These are phyloP conservation scores for Mesocentrotus franciscanus DNA, from an alignment of 53 echinoderm and acorn worm species.

Conservation along the genomic window DNA sequence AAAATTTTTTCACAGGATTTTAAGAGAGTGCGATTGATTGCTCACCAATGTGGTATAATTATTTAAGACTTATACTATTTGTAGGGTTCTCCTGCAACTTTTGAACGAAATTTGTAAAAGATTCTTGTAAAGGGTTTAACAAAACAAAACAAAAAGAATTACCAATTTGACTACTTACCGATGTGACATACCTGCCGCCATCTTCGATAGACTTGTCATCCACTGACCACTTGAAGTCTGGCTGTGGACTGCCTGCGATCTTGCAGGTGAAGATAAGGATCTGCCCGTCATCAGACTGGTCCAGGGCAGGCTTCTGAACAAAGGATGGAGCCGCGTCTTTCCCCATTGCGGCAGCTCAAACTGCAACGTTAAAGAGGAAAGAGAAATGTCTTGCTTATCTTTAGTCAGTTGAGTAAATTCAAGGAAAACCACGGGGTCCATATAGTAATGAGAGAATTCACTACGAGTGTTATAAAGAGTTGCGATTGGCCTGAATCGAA, in stretches of 20 bases:
- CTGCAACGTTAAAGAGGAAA: constrained; percentile 21
- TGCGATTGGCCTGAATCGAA: too few relatives aligned
- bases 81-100: too few relatives aligned
- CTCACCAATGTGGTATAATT: too few relatives aligned
- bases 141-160: not conserved
- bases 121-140: too few relatives aligned
- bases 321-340: constrained; percentile 97
- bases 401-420: too few relatives aligned
- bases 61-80: too few relatives aligned
- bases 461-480: too few relatives aligned
- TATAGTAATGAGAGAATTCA: too few relatives aligned
- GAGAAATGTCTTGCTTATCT: not conserved
- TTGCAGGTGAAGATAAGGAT: constrained; percentile 92
- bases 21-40: too few relatives aligned
- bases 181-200: constrained; percentile 91
- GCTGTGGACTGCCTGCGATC: constrained; percentile 93
- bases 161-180: constrained; percentile 54
- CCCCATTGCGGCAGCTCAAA: constrained; percentile 76
- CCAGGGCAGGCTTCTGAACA: constrained; percentile 95
- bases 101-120: too few relatives aligned
- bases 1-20: too few relatives aligned
- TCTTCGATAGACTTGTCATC: constrained; percentile 80
- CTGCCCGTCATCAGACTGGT: constrained; percentile 93
- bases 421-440: too few relatives aligned
- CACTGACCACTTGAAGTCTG: constrained; percentile 91